phyloP scores from a whole-genome alignment of 2,113 vertebrate species.

The Regulus satrapa region DNA sequence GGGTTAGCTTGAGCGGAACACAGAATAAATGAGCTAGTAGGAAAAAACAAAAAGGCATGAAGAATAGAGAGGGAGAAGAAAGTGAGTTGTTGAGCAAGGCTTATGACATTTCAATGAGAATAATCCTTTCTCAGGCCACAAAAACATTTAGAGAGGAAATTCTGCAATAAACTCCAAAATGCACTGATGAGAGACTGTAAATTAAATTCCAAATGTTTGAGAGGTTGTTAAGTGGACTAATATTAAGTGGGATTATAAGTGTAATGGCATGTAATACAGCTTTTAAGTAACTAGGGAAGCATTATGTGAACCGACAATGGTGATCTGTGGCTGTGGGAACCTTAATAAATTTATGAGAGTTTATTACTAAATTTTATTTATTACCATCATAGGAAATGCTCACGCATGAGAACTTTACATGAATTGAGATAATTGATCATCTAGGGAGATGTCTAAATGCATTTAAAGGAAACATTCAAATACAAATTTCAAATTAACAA shows the following conservation, averaged over 20 bases:
- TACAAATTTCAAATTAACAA: conserved; percentile 3
- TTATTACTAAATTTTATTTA: conserved; percentile 42
- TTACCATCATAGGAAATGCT: neutral
- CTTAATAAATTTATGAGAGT: conserved; percentile 41
- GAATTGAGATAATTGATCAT: conserved; percentile 38
- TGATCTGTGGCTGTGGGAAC: conserved; percentile 9
- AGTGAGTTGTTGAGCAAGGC: neutral
- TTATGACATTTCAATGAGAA: neutral
- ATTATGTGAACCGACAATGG: conserved; percentile 16
- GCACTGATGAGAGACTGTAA: neutral
- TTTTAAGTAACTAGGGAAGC: conserved; percentile 17
- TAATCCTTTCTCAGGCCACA: conserved; percentile 7
- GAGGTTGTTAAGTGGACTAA: conserved; percentile 29
- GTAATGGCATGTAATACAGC: neutral
- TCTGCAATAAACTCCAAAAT: conserved; percentile 18
- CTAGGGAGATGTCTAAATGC: conserved; percentile 22
- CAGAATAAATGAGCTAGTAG: neutral
- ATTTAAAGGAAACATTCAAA: conserved; percentile 30
- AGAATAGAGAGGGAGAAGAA: neutral
- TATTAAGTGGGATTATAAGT: conserved; percentile 20
- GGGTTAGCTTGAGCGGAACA: neutral
- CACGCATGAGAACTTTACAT: neutral
- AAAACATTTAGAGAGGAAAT: conserved; percentile 21
- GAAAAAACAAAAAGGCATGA: neutral
- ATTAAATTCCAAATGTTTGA: conserved; percentile 37